Evolutionary conservation across 2,888 invertebrate genomes (phyloP), one percentile per base, ranked within the genome.

Genomic region (Drosophila percnosoma): DNA sequence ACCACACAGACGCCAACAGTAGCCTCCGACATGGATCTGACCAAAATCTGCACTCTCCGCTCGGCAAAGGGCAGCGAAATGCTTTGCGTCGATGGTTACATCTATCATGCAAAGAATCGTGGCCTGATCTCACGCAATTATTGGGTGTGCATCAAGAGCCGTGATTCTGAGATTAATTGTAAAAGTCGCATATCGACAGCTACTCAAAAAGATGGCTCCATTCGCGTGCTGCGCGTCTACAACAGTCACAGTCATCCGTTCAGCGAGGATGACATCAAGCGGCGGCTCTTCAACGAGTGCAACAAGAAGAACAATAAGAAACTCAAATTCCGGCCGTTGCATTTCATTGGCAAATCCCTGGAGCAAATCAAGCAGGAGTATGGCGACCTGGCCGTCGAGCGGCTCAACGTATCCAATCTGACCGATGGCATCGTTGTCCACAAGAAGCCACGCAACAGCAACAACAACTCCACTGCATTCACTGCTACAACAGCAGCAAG

Each of bases 21-120:
- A 18, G 33, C 72, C 3, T 54, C 80, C 2, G 87, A 90, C 55
- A 90, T 90, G 90, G 87, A 90, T 71, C 55, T 90, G 18, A 87
- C 81, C 1, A 91, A 91, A 59, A 84, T 91, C 21, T 90, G 91
- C 51, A 91, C 86, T 11, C 62, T 91, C n/a, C 89, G 91, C 21
- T 91, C 91, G 18, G 92, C 92, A 15, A 91, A 91, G 55, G 91
- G 91, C 24, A 90, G 89, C n/a, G 91, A 91, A 71, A 78, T 91
- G 66, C 77, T 91, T 7, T 91, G 91, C 36, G 91, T 91, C 4
- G 91, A 91, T 73, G 92, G 91, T 21, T 91, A 81, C 45, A 91
- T 91, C 58, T 91, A 90, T 68, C 90, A 91, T 63, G 82, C 90
- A 7, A 91, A 91, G 68, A 92, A 91, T 69, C 80, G 84, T 18